A percentile compares a stretch with the other conserved stretches of the same genome.
Conservation (phyloP, 2,797 vertebrate genomes). For the Margarornis squamiger region DNA sequence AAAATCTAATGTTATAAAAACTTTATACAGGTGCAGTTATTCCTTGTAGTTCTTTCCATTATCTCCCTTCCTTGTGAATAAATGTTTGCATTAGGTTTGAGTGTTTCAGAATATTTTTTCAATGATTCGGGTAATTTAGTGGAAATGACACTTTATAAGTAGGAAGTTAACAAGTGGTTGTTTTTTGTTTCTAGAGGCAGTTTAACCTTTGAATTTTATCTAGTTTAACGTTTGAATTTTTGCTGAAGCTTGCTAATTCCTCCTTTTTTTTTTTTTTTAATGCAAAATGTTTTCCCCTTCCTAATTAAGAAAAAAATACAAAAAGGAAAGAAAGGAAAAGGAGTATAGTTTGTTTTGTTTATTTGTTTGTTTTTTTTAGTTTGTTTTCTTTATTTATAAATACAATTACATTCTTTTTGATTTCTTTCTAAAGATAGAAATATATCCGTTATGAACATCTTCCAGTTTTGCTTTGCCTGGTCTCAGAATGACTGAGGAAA, state of each 20-base stretch:
- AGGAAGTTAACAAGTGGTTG: neutral
- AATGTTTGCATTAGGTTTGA: neutral
- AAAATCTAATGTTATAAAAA: neutral
- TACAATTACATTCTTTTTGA: neutral
- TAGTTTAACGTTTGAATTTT: neutral
- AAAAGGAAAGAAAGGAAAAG: neutral
- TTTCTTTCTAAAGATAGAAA: neutral
- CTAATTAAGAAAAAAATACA: neutral
- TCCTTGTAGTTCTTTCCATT: neutral
- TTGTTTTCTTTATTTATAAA: neutral
- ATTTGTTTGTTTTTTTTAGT: neutral
- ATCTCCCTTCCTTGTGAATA: neutral
- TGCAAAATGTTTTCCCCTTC: neutral
- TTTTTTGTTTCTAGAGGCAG: neutral
- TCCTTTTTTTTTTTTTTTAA: fast-evolving
- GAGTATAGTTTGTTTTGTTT: fast-evolving
- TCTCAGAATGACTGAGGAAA: neutral
- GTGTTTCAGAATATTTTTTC: neutral
- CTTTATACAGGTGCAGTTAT: neutral
- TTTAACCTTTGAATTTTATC: neutral
- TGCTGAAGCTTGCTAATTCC: neutral
- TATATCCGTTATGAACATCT: neutral
- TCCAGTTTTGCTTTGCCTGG: neutral
- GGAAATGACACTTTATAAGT: neutral
- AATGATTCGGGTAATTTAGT: neutral